A percentile compares a stretch with the other conserved stretches of the same genome.
Conservation (phyloP, 1,140 invertebrate genomes). For the Hesperophylax magnus region DNA sequence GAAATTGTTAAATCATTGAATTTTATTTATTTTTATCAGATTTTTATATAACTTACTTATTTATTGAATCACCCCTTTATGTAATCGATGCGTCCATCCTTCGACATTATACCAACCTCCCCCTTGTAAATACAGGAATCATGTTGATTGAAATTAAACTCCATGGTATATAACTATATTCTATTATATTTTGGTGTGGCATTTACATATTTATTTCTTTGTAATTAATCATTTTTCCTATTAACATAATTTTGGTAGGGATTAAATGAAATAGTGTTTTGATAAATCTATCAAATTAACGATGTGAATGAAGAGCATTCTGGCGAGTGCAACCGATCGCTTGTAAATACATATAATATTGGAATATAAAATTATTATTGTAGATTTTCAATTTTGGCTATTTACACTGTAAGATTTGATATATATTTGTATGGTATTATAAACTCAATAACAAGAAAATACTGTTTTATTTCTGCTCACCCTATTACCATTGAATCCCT, state of each 20-base stretch:
- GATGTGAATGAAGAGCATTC: constrained; percentile 5
- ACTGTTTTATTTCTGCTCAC: constrained; percentile 30
- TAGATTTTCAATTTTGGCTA: constrained; percentile 50
- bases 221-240: constrained; percentile 41
- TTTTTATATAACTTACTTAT: constrained; percentile 36
- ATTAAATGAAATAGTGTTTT: constrained; percentile 34
- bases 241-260: constrained; percentile 36
- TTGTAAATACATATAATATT: constrained; percentile 44
- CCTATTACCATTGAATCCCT: neutral
- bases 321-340: constrained; percentile 23
- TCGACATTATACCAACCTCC: neutral
- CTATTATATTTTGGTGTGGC: constrained; percentile 52
- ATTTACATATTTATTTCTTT: constrained; percentile 49
- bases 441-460: constrained; percentile 40
- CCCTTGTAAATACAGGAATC: neutral
- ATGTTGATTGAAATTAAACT: neutral
- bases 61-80: constrained; percentile 35
- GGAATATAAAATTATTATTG: constrained; percentile 45
- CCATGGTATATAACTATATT: constrained; percentile 15
- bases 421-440: constrained; percentile 56
- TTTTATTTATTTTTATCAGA: constrained; percentile 39
- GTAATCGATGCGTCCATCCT: neutral
- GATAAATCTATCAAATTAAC: constrained; percentile 23
- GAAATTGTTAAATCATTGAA: constrained; percentile 18
- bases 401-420: constrained; percentile 54